A percentile compares a stretch with the other conserved stretches of the same genome.
Conservation (phyloP, 2,888 invertebrate genomes). For the Allophyes oxyacanthae region DNA sequence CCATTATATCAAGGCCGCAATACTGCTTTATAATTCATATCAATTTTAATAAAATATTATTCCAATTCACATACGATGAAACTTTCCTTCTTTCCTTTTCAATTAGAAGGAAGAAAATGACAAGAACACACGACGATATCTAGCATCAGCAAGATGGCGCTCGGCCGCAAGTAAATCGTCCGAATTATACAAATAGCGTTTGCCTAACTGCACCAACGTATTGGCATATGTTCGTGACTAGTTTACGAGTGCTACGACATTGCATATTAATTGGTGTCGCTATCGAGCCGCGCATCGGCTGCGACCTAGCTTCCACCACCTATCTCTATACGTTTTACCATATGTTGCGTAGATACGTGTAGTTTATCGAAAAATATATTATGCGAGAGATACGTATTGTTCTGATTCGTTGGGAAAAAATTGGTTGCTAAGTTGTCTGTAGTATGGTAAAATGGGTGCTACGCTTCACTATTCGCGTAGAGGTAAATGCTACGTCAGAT, state of each 20-base stretch:
- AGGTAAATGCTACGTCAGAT: too few relatives aligned
- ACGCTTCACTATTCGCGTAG: neutral
- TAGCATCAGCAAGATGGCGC: conserved; percentile 57
- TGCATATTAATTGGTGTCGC: conserved; percentile 88
- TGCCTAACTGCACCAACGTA: conserved; percentile 85
- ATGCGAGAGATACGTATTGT: conserved; percentile 13
- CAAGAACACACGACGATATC: conserved; percentile 34
- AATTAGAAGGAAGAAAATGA: conserved; percentile 49
- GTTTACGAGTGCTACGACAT: conserved; percentile 87
- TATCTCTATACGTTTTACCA: conserved; percentile 53
- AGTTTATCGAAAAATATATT: conserved; percentile 22
- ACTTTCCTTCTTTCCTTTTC: conserved; percentile 44
- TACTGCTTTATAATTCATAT: conserved; percentile 49
- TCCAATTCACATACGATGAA: conserved; percentile 26
- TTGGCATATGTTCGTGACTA: conserved; percentile 89
- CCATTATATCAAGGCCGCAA: conserved; percentile 33
- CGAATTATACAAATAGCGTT: conserved; percentile 85
- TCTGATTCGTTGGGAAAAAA: conserved; percentile 17
- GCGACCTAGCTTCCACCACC: conserved; percentile 77
- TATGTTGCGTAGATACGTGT: conserved; percentile 38
- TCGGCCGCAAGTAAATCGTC: conserved; percentile 72
- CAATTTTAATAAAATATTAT: conserved; percentile 53
- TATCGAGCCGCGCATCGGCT: conserved; percentile 83
- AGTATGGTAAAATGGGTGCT: neutral
- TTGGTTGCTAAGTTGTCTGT: too few relatives aligned